Evolutionary conservation across 2,113 vertebrate genomes (phyloP).

Genomic region (Chaenogobius annularis): DNA sequence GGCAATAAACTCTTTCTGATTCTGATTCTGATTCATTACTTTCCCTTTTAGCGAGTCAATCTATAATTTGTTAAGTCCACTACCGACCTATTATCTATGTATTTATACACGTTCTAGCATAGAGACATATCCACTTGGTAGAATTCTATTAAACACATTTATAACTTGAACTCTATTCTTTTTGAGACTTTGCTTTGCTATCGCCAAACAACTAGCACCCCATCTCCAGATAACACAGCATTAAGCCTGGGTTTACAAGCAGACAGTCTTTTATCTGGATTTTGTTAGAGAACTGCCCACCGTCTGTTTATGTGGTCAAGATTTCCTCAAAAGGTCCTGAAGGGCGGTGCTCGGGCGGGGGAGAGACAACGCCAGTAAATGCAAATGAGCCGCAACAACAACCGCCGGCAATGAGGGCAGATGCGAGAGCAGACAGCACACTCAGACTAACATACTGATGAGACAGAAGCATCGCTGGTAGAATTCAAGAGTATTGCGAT

Average conservation of each 20-base stretch:
- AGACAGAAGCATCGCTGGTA: neutral
- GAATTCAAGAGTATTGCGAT: neutral
- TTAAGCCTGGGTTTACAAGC: slow-evolving; percentile 3
- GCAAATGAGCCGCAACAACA: slow-evolving; percentile 58
- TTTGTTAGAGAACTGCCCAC: neutral
- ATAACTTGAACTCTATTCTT: neutral
- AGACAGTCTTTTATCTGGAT: neutral
- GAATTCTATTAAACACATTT: too few relatives aligned
- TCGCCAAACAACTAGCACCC: neutral
- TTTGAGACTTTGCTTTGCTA: neutral
- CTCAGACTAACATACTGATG: slow-evolving; percentile 17
- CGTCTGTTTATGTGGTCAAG: slow-evolving; percentile 30
- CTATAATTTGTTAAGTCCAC: too few relatives aligned
- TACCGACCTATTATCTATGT: too few relatives aligned
- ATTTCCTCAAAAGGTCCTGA: slow-evolving; percentile 38
- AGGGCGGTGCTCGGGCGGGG: slow-evolving; percentile 17
- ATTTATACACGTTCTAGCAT: too few relatives aligned
- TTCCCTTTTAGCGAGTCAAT: too few relatives aligned
- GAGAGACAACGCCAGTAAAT: slow-evolving; percentile 35
- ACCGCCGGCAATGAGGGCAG: slow-evolving; percentile 40
- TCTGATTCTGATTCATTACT: too few relatives aligned
- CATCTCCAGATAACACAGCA: neutral
- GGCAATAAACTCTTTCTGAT: too few relatives aligned
- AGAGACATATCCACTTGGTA: too few relatives aligned
- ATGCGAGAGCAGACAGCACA: slow-evolving; percentile 5